phyloP scores from a whole-genome alignment of 2,113 vertebrate species.

The Potamarius usumacintae region DNA sequence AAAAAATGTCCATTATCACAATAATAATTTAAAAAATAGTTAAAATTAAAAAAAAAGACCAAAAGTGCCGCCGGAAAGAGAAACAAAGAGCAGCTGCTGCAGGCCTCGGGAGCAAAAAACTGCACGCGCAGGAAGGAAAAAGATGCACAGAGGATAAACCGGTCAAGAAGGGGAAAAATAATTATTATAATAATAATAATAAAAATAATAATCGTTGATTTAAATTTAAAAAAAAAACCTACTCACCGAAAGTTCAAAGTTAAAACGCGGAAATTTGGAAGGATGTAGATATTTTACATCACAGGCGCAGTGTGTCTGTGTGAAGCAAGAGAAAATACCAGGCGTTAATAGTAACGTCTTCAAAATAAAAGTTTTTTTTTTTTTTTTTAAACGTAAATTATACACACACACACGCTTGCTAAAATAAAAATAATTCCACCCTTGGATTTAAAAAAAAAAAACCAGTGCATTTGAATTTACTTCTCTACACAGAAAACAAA shows the following conservation, averaged over 20 bases:
- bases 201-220: constrained; percentile 62
- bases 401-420: too few relatives aligned
- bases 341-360: not conserved
- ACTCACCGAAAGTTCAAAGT: constrained; percentile 75
- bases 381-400: too few relatives aligned
- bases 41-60: not conserved
- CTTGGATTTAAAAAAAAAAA: too few relatives aligned
- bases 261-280: constrained; percentile 43
- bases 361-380: constrained; percentile 32
- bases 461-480: too few relatives aligned
- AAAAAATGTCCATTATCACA: too few relatives aligned
- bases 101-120: constrained; percentile 47
- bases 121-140: constrained; percentile 62
- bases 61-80: not conserved
- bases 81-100: constrained; percentile 35
- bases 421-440: too few relatives aligned
- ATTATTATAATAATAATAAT: constrained; percentile 29
- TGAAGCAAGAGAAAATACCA: not conserved
- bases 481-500: too few relatives aligned
- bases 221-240: constrained; percentile 47
- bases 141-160: constrained; percentile 50
- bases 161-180: constrained; percentile 44
- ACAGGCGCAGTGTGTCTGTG: not conserved
- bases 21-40: not conserved
- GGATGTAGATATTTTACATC: constrained; percentile 14